Conservation (phyloP, 2,113 vertebrate species). For the Odocoileus virginianus region DNA sequence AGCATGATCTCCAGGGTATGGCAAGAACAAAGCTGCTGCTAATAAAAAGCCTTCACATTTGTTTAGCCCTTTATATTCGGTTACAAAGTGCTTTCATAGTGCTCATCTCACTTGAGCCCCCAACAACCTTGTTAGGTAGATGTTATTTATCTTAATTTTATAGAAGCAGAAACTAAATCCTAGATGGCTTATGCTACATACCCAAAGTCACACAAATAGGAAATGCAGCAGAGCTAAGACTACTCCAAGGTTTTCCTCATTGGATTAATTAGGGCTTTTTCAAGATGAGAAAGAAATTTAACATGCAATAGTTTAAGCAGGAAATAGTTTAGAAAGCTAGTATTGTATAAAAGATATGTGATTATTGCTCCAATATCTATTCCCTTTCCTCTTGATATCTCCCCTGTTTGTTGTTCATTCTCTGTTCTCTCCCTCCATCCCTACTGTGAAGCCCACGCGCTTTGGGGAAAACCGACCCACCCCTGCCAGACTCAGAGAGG, state of each 20-base stretch:
- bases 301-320: not conserved
- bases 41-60: not conserved
- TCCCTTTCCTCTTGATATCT: not conserved
- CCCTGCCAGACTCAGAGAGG: not conserved
- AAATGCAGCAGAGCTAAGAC: not conserved
- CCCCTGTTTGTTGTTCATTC: not conserved
- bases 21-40: not conserved
- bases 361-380: not conserved
- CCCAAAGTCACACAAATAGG: not conserved
- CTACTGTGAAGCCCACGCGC: not conserved
- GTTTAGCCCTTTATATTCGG: not conserved
- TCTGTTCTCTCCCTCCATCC: not conserved
- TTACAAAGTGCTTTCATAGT: not conserved
- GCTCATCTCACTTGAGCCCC: not conserved
- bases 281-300: not conserved
- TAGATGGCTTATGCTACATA: not conserved
- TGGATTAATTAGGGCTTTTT: not conserved
- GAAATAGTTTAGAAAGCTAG: not conserved
- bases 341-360: not conserved
- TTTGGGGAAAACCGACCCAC: not conserved
- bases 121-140: not conserved
- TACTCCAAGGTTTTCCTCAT: not conserved
- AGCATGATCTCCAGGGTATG: conserved; percentile 23
- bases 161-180: conserved; percentile 23
- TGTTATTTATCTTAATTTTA: not conserved